Base-by-base conservation (phyloP, 2,113 vertebrate genomes). In the Acanthisitta chloris region DNA sequence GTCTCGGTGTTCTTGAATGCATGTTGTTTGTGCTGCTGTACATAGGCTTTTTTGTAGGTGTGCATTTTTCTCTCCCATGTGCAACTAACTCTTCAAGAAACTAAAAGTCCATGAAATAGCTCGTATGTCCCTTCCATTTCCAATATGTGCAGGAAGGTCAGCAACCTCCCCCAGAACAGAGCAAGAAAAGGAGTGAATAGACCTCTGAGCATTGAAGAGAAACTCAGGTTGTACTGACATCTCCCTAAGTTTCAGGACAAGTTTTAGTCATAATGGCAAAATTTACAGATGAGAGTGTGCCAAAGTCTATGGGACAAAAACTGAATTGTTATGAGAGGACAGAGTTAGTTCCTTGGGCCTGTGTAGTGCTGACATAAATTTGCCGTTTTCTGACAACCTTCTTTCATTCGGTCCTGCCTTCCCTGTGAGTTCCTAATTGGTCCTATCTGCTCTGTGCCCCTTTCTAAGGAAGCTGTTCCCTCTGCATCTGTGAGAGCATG, bases 1-100 rank as follows among this genome's bases (percentile, higher is more conserved):
- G 57, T 79, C 38, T 77, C 85, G n/a, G 81, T 91, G 57, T 81
- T 94, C 81, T 83, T 77, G 64, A 94, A 91, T 77, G 74, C 51
- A 23, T 34, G 55, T 79, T 88, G 81, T 73, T 87, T 89, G 48
- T 59, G 67, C 57, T 79, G 83, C 61, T 74, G 65, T 79, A 89
- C 40, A 65, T 83, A 70, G 85, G 81, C 57, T 80, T 91, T 91
- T 92, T 69, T 92, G 55, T 80, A 92, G 66, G 67, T 54, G n/a
- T 80, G 19, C 62, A 11, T 92, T 77, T 84, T 85, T 84, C 83
- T 80, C 49, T 89, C 28, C 62, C 24, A 28, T 51, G 20, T 91
- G 38, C 54, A 73, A 15, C 51, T 78, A 67, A 18, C 57, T 89
- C 70, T 58, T 49, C 33, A 62, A 77, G 55, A 33, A 94, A 51